Evolutionary conservation across 2,888 invertebrate species (phyloP).

Genomic region (Lasioglossum malachurum): DNA sequence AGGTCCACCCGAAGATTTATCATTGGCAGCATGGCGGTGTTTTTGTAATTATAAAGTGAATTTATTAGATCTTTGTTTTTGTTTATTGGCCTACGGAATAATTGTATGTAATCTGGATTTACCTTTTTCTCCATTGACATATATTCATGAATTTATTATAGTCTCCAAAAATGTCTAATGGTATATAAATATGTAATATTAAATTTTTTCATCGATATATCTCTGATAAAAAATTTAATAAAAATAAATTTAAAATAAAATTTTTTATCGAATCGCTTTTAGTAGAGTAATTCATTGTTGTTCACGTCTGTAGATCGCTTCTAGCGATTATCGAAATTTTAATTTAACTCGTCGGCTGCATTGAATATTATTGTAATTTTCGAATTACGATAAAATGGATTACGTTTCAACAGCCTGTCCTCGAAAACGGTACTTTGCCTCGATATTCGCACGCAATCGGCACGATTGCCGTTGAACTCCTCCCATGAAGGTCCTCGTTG

Average conservation of each 20-base stretch:
- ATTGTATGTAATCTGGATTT: neutral
- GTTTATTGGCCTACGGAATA: too few relatives aligned
- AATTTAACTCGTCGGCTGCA: neutral
- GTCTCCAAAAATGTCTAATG: neutral
- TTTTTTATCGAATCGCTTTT: neutral
- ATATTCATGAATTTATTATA: neutral
- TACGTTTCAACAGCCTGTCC: neutral
- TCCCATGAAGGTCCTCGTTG: slow-evolving; percentile 15
- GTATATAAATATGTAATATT: neutral
- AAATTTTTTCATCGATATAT: neutral
- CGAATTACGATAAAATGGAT: neutral
- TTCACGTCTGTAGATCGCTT: neutral
- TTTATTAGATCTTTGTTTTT: too few relatives aligned
- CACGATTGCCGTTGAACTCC: slow-evolving; percentile 24
- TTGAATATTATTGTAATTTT: neutral
- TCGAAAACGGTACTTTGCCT: slow-evolving; percentile 7
- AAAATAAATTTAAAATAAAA: too few relatives aligned
- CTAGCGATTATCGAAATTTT: neutral
- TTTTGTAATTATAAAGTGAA: neutral
- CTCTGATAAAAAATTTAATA: too few relatives aligned
- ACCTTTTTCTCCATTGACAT: neutral
- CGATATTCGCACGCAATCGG: neutral
- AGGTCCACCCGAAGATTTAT: neutral
- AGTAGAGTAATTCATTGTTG: neutral
- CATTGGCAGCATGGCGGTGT: too few relatives aligned